Evolutionary conservation across 1,140 invertebrate genomes (phyloP).

Genomic region (Andrena cerasifolii): DNA sequence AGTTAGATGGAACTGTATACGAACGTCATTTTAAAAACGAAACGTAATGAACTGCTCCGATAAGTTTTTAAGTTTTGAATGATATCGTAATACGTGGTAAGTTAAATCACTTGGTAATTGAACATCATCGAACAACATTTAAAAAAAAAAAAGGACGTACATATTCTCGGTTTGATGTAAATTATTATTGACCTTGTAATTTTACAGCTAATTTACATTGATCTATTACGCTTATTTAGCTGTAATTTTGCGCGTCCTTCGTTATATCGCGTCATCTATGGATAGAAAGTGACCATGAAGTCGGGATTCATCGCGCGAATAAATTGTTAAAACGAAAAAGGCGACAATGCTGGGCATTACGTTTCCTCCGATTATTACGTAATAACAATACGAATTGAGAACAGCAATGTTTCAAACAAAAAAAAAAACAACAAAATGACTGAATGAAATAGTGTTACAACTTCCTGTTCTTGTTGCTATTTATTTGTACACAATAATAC

Average conservation of each 20-base stretch:
- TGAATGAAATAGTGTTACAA: slow-evolving; percentile 54
- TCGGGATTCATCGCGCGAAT: background rate
- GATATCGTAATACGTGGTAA: background rate
- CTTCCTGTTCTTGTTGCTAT: slow-evolving; percentile 66
- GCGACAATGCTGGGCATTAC: slow-evolving; percentile 52
- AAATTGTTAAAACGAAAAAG: background rate
- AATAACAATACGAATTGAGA: slow-evolving; percentile 44
- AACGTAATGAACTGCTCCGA: slow-evolving; percentile 61
- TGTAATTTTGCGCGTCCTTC: slow-evolving; percentile 48
- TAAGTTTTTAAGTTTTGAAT: slow-evolving; percentile 25
- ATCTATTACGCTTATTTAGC: slow-evolving; percentile 41
- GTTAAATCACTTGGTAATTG: slow-evolving; percentile 19
- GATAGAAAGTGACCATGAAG: slow-evolving; percentile 16
- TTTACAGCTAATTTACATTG: slow-evolving; percentile 51
- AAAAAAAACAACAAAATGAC: slow-evolving; percentile 27
- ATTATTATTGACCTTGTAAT: slow-evolving; percentile 32
- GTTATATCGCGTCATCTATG: background rate
- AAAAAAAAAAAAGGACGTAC: background rate
- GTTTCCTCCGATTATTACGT: slow-evolving; percentile 56
- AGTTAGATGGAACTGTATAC: slow-evolving; percentile 56
- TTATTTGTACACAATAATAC: slow-evolving; percentile 69
- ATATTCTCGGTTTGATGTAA: slow-evolving; percentile 7
- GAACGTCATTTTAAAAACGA: slow-evolving; percentile 64
- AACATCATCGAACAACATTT: background rate
- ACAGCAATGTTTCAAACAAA: slow-evolving; percentile 42